A percentile compares a stretch with the other conserved stretches of the same genome.
These are phyloP conservation scores for Otocyon megalotis DNA, from an alignment of 2,113 vertebrate species.

Conservation along the genomic window DNA sequence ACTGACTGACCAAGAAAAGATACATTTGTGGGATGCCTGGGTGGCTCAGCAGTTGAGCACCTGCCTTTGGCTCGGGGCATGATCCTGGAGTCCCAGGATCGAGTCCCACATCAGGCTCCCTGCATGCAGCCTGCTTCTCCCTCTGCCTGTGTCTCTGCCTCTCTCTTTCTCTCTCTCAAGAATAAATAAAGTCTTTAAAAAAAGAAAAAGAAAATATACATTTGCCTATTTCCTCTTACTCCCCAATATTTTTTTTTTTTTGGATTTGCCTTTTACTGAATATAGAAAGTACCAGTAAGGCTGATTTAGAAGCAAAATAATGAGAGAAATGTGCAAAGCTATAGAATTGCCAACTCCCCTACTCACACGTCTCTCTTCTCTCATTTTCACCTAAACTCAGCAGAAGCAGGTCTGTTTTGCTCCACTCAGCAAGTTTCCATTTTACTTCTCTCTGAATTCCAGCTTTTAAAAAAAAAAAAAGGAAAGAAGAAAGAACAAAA, in stretches of 20 bases:
- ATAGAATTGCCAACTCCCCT: slow-evolving; percentile 23
- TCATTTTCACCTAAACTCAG: slow-evolving; percentile 80
- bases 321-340: slow-evolving; percentile 79
- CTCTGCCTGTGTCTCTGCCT: no score
- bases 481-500: neutral
- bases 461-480: neutral
- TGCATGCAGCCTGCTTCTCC: no score
- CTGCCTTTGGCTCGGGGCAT: no score
- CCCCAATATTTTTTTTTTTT: neutral
- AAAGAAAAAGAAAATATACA: neutral
- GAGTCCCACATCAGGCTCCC: no score
- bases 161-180: no score
- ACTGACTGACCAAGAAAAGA: neutral
- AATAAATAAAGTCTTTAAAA: no score
- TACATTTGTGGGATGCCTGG: neutral
- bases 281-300: slow-evolving; percentile 83
- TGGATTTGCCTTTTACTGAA: slow-evolving; percentile 87
- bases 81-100: no score
- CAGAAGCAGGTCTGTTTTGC: slow-evolving; percentile 11
- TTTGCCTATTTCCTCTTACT: neutral
- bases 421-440: slow-evolving; percentile 63
- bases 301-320: slow-evolving; percentile 86
- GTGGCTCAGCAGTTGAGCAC: no score
- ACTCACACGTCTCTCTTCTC: slow-evolving; percentile 16
- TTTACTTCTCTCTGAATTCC: slow-evolving; percentile 43